Evolutionary conservation across 2,888 invertebrate genomes (phyloP), one percentile per base, ranked within the genome.

Genomic region (Sinotaia quadrata): DNA sequence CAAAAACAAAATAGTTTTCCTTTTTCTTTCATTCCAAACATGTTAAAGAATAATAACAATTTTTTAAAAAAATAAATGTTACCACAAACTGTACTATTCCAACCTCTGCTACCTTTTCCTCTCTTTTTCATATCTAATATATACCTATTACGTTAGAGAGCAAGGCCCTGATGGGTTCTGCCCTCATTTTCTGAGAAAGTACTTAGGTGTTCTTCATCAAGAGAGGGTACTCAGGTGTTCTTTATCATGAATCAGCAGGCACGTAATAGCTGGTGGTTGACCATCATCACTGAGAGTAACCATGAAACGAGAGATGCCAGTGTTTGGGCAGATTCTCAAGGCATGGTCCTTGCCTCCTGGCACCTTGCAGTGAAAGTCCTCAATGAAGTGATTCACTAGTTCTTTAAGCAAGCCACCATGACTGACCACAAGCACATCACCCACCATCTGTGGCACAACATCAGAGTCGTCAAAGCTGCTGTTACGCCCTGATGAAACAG

Each of bases 401-500:
- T 87, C 87, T 63, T 85, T 82, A n/a, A 88, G 77, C 54, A 84
- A 78, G 0, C 87, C 87, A 4, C 88, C 88, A 75, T 88, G 88
- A 67, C 84, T 86, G 12, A 87, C 85, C 29, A 88, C 78, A 4
- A 88, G 76, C 57, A 87, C 84, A 59, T 87, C 84, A 15, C 84
- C 84, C 18, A 72, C 71, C 5, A 78, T 75, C 15, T 75, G 73
- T 10, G 82, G 82, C 27, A 81, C 18, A 27, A 72, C 66, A 27
- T 84, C 83, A 2, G 74, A 69, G 44, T 85, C 85, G 54, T 84
- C 84, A 66, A 83, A 84, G 70, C 82, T 82, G 74, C 80, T 83
- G 75, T 85, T 83, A 15, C 86, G 79, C 63, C 86, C 86, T 21
- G 83, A 84, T 57, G 84, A 85, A 54, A 83, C 81, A 49, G 84